Conservation (phyloP, 1,140 invertebrate species). For the Ctenoplectra terminalis region DNA sequence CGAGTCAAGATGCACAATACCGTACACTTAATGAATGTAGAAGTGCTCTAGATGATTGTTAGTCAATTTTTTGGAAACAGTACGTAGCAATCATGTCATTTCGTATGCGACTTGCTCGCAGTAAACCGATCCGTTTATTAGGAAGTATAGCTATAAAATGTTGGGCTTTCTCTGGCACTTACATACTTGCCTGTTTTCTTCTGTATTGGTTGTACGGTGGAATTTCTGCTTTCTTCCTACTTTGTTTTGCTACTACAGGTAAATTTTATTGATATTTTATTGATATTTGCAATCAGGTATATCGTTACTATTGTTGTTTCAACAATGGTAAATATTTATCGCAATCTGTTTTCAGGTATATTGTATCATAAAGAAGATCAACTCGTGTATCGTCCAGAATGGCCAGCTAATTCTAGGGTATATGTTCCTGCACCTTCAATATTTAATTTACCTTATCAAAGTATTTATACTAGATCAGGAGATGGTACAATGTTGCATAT, state of each 20-base stretch:
- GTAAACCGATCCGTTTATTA: conserved; percentile 71
- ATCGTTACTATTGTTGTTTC: no score
- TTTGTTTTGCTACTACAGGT: conserved; percentile 88
- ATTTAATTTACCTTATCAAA: conserved; percentile 93
- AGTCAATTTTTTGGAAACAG: conserved; percentile 16
- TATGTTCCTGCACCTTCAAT: conserved; percentile 93
- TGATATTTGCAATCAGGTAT: background rate
- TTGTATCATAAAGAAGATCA: conserved; percentile 94
- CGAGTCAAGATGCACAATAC: background rate
- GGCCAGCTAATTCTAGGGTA: conserved; percentile 92
- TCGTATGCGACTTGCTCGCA: conserved; percentile 69
- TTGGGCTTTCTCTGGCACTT: conserved; percentile 84
- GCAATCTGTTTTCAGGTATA: conserved; percentile 85
- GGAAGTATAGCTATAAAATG: conserved; percentile 79
- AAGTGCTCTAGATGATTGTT: conserved; percentile 7
- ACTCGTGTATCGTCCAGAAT: conserved; percentile 94
- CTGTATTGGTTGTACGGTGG: conserved; percentile 93
- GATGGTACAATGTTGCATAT: conserved; percentile 93
- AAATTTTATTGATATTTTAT: conserved; percentile 58
- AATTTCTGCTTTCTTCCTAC: conserved; percentile 87
- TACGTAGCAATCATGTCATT: conserved; percentile 72
- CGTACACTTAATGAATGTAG: background rate
- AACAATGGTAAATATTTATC: background rate
- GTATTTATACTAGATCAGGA: conserved; percentile 88
- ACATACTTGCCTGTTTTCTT: conserved; percentile 87